Evolutionary conservation across 2,888 invertebrate genomes (phyloP), one percentile per base, ranked within the genome.

Genomic region (Amphipyra berbera): DNA sequence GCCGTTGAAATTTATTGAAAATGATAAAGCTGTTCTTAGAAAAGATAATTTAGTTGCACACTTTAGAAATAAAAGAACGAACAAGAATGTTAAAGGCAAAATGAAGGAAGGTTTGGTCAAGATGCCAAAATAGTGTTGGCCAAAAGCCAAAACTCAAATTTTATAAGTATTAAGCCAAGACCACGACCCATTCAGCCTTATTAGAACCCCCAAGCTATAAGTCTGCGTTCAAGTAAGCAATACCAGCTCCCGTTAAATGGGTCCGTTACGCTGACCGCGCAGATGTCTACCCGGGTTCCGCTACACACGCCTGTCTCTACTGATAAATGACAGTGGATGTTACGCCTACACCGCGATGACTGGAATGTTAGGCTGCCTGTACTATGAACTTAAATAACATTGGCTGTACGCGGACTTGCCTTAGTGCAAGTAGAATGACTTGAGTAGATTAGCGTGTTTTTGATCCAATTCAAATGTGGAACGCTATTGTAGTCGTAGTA

Each of bases 241-340:
- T 74, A 79, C 64, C 48, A 58, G 62, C 77, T 79, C 79, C 87
- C 86, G 87, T 87, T 85, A 84, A 76, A 73, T 68, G 68, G 49
- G 52, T 70, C 88, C 87, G 88, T 87, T 88, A 88, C 80, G 71
- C 82, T 81, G 84, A 84, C 84, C 87, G 83, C 82, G 64, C 71
- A 68, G 71, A 68, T 71, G 67, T 72, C 60, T 69, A 50, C 65
- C 65, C 41, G 48, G 58, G 79, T 71, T 73, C 79, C 77, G 77
- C 79, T 77, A 79, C 58, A 59, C 44, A 59, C 61, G 65, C 61
- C 63, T 52, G 52, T 49, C 55, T 41, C 53, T 41, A 50, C 54
- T 61, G 70, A 66, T 75, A 75, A 79, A 79, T 65, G 67, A 68
- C 64, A 47, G 67, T 73, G 60, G 68, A 71, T 62, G 54, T 67